These are phyloP conservation scores for Ruditapes philippinarum DNA, from an alignment of 1,140 invertebrate genomes.

Conservation along the genomic window DNA sequence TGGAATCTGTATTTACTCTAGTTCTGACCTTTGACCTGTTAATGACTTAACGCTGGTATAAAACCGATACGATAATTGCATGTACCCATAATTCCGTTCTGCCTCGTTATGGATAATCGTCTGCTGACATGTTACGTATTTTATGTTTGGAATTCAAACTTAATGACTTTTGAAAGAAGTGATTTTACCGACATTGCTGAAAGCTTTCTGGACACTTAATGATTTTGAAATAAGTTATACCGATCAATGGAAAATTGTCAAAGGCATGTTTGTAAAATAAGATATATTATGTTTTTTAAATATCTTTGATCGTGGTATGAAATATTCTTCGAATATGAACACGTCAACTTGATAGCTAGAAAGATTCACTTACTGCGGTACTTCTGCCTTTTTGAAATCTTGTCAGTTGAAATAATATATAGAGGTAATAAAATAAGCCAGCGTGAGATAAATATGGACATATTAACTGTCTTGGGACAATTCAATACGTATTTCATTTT, in stretches of 20 bases:
- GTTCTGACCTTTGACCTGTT: slow-evolving; percentile 36
- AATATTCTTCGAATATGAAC: too few species aligned
- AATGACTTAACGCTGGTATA: slow-evolving; percentile 40
- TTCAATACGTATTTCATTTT: slow-evolving; percentile 30
- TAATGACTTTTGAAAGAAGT: slow-evolving; percentile 13
- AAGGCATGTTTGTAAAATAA: too few species aligned
- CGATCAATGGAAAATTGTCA: too few species aligned
- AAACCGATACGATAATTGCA: slow-evolving; percentile 50
- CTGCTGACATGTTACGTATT: slow-evolving; percentile 61
- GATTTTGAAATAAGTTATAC: too few species aligned
- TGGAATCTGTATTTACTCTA: slow-evolving; percentile 9
- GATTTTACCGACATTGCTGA: not conserved
- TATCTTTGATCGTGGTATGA: too few species aligned
- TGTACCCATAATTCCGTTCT: slow-evolving; percentile 63
- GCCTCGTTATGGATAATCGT: slow-evolving; percentile 56
- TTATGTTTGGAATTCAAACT: slow-evolving; percentile 18
- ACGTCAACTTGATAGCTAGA: too few species aligned
- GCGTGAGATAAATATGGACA: not conserved
- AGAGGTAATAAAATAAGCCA: not conserved
- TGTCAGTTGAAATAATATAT: not conserved
- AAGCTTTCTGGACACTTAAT: too few species aligned
- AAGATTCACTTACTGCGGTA: too few species aligned
- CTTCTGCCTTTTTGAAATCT: too few species aligned
- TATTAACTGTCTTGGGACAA: slow-evolving; percentile 15
- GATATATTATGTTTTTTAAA: too few species aligned